Evolutionary conservation across 2,797 vertebrate species (phyloP), one percentile per base, ranked within the genome.

Genomic region (Onychomys torridus): DNA sequence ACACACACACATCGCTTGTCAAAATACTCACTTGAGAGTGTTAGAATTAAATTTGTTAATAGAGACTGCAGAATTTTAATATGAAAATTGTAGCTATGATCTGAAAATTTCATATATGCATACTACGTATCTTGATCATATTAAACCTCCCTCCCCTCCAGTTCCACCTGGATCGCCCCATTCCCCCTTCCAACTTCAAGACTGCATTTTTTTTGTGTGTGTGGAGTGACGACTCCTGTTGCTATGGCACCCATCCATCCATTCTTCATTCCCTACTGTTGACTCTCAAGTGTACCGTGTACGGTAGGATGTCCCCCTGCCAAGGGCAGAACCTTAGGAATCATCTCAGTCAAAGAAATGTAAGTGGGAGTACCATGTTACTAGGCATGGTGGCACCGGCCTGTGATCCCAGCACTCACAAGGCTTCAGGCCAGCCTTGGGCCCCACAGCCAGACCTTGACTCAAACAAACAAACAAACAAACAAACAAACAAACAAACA

Each of bases 211-310:
- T 52, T 63, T 57, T n/a, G n/a, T n/a, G n/a, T n/a, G n/a, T n/a
- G 5, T 34, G 14, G 1, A 16, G 34, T 7, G 17, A 71, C 0
- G 11, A 63, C 21, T 23, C 5, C 59, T 69, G 27, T 25, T 19
- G 81, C 14, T 16, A 8, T 2, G 6, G 46, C 17, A 1, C 0
- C 32, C 13, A 32, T 61, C 1, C 55, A 2, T 2, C 61, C 59
- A 13, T 10, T 76, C 13, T 34, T 27, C 37, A 19, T 55, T 3
- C 25, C 55, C 32, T 40, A 10, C 49, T 75, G 21, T 16, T 52
- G 21, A n/a, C 37, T 71, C 27, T n/a, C n/a, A 69, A 25, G 63
- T 25, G 6, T 10, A 3, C 7, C 2, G 23, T 49, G 34, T 25
- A 1, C 1, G 7, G 9, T 25, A 75, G 27, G 34, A 69, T 40